Percentiles rank a stretch among this genome's conserved stretches.
These are phyloP conservation scores for Rhinella marina DNA, from an alignment of 2,797 vertebrate species.

Conservation along the genomic window DNA sequence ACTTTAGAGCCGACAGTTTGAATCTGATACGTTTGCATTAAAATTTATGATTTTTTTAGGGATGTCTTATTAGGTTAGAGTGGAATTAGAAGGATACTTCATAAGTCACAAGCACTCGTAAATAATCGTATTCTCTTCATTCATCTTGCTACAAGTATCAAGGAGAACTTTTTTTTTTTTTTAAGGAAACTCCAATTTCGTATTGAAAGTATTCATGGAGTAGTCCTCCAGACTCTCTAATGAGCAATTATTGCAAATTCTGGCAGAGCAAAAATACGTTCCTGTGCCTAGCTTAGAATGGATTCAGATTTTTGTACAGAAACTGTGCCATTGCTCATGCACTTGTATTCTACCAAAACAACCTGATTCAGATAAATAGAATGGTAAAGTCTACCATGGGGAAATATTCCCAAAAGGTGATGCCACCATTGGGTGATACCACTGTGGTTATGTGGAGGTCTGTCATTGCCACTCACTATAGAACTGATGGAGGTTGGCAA, in stretches of 20 bases:
- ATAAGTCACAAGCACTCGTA: neutral
- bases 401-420: too few relatives aligned
- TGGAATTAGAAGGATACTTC: neutral
- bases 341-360: too few relatives aligned
- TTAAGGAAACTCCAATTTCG: neutral
- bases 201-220: neutral
- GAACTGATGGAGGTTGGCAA: neutral
- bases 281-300: neutral
- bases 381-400: too few relatives aligned
- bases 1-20: neutral
- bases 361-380: too few relatives aligned
- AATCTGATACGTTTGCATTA: neutral
- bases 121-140: neutral
- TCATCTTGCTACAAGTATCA: neutral
- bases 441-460: too few relatives aligned
- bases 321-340: too few relatives aligned
- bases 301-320: too few relatives aligned
- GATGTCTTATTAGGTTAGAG: constrained; percentile 4
- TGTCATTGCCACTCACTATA: neutral
- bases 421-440: too few relatives aligned
- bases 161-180: neutral
- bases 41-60: constrained; percentile 9
- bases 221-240: neutral
- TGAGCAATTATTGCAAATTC: neutral
- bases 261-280: neutral